phyloP scores from a whole-genome alignment of 2,888 invertebrate genomes.

The Rhodophaea formosa region DNA sequence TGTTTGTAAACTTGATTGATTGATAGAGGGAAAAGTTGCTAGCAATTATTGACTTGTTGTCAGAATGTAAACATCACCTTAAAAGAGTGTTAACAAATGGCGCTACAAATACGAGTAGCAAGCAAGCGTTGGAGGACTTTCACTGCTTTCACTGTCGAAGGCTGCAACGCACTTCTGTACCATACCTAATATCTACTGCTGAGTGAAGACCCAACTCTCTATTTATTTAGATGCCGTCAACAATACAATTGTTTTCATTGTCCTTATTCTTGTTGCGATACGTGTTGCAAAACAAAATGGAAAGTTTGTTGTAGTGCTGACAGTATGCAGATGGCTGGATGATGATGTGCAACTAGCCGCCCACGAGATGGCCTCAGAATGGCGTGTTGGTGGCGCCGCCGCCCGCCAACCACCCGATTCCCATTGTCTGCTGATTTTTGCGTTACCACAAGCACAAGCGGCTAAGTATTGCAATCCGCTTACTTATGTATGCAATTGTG shows the following conservation, averaged over 20 bases:
- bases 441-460: background rate
- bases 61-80: slow-evolving; percentile 17
- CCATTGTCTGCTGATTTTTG: slow-evolving; percentile 28
- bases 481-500: too few species aligned
- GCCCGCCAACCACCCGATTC: slow-evolving; percentile 27
- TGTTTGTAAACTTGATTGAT: background rate
- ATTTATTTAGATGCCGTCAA: slow-evolving; percentile 70
- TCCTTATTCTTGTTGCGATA: slow-evolving; percentile 62
- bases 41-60: slow-evolving; percentile 5
- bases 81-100: slow-evolving; percentile 47
- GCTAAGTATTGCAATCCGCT: too few species aligned
- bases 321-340: slow-evolving; percentile 60
- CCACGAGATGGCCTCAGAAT: slow-evolving; percentile 58
- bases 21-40: background rate
- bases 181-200: slow-evolving; percentile 45
- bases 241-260: slow-evolving; percentile 66
- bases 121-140: slow-evolving; percentile 55
- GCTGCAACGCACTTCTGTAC: slow-evolving; percentile 54
- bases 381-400: slow-evolving; percentile 59
- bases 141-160: slow-evolving; percentile 75
- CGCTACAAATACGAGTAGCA: slow-evolving; percentile 37
- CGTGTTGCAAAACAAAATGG: slow-evolving; percentile 69
- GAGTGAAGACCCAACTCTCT: slow-evolving; percentile 61
- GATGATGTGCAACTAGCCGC: slow-evolving; percentile 72
- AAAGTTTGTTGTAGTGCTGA: slow-evolving; percentile 63